Evolutionary conservation across 2,888 invertebrate species (phyloP).

Genomic region (Frankliniella intonsa): DNA sequence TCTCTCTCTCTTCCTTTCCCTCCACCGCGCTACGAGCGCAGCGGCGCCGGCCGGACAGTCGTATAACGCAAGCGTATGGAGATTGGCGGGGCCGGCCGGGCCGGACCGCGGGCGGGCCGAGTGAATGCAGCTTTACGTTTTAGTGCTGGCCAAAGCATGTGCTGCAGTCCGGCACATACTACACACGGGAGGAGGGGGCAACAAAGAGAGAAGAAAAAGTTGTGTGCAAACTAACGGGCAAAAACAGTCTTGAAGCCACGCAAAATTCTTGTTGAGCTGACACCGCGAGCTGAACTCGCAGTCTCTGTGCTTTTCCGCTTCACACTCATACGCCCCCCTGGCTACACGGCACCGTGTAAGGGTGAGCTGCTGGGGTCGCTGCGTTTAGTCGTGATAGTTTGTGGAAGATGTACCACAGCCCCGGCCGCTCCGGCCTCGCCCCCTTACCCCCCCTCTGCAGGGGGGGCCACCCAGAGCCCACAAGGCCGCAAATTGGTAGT

Average conservation of each 20-base stretch:
- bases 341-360: background rate
- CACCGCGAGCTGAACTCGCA: background rate
- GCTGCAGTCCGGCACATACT: background rate
- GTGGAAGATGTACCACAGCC: slow-evolving; percentile 14
- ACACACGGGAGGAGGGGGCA: background rate
- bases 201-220: background rate
- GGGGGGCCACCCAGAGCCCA: background rate
- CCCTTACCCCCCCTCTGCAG: background rate
- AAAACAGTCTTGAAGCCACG: too few relatives aligned
- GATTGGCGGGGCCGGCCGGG: background rate
- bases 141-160: slow-evolving; percentile 8
- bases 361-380: background rate
- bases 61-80: slow-evolving; percentile 25
- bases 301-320: too few relatives aligned
- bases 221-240: background rate
- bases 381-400: background rate
- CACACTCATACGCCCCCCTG: too few relatives aligned
- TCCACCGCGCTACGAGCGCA: background rate
- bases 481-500: slow-evolving; percentile 1
- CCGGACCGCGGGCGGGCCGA: background rate
- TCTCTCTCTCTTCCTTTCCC: background rate
- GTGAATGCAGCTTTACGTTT: background rate
- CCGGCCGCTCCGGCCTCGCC: background rate
- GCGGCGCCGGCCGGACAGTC: slow-evolving; percentile 10
- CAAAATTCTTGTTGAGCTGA: too few relatives aligned